Conservation (phyloP, 2,113 vertebrate genomes). For the Gnathonemus longibarbis region DNA sequence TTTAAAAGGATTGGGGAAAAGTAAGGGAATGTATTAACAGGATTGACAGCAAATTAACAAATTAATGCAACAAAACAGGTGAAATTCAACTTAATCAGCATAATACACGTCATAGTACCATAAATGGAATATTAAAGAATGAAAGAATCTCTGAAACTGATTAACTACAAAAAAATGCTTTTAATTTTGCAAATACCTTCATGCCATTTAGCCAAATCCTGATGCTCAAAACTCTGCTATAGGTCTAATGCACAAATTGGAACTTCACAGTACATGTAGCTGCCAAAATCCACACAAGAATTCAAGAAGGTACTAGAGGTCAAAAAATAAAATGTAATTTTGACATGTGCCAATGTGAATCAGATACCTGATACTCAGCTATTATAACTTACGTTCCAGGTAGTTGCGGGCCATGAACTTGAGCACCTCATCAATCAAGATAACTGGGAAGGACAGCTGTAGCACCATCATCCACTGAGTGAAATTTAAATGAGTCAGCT, state of each 20-base stretch:
- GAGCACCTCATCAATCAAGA: slow-evolving; percentile 76
- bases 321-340: neutral
- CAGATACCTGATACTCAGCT: neutral
- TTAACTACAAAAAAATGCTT: neutral
- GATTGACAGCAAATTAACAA: neutral
- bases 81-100: neutral
- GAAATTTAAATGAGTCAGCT: slow-evolving; percentile 71
- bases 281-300: neutral
- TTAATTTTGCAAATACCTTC: neutral
- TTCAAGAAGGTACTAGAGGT: neutral
- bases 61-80: neutral
- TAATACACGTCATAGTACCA: neutral
- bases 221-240: neutral
- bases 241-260: neutral
- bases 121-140: neutral
- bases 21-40: slow-evolving; percentile 1
- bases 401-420: slow-evolving; percentile 85
- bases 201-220: neutral
- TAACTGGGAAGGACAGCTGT: slow-evolving; percentile 83
- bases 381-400: slow-evolving; percentile 68
- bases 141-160: neutral
- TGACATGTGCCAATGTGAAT: neutral
- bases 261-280: neutral
- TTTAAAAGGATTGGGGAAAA: neutral
- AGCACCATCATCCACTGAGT: slow-evolving; percentile 79